Evolutionary conservation across 2,113 vertebrate species (phyloP), one percentile per base, ranked within the genome.

Genomic region (Bos taurus): DNA sequence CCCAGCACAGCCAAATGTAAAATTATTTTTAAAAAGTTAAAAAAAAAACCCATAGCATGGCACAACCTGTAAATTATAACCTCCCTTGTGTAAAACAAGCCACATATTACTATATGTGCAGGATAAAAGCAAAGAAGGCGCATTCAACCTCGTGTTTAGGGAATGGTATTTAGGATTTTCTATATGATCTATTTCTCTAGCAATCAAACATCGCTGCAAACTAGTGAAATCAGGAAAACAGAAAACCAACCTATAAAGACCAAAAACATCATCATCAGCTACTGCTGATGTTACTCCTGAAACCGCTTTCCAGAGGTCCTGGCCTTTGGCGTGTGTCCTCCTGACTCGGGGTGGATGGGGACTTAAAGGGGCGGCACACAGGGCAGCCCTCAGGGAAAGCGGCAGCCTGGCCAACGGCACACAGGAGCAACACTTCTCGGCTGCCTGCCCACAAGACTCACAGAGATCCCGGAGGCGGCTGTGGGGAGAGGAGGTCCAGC

Each of bases 371-470:
- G 10, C 10, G 8, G 43, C 16, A 14, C 60, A 46, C 2, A 12
- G 0, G 33, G 43, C 5, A 3, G 30, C 3, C 88, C 52, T 15
- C 13, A 36, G 80, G 48, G 10, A 15, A 1, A 67, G 54, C 19
- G 4, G 10, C 74, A 26, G 50, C 36, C 91, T 5, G 2, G 12
- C 33, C 57, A 40, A 0, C 2, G 17, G 50, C 3, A n/a, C 77
- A 16, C 13, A 25, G 12, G 4, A 54, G 33, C 23, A 13, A 28
- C 48, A 30, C 54, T 30, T 23, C 33, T 26, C 2, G 15, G 0
- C 0, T 90, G 54, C 52, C 14, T 26, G 3, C 33, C 36, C 91
- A 17, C 10, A 43, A 94, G 90, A 96, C 99, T 99, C 98, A 99
- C 99, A 50, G 43, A 28, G 98, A 92, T 14, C 85, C 91, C 0